Conservation (phyloP, 2,888 invertebrate species). For the Mesorhabditis spiculigera region DNA sequence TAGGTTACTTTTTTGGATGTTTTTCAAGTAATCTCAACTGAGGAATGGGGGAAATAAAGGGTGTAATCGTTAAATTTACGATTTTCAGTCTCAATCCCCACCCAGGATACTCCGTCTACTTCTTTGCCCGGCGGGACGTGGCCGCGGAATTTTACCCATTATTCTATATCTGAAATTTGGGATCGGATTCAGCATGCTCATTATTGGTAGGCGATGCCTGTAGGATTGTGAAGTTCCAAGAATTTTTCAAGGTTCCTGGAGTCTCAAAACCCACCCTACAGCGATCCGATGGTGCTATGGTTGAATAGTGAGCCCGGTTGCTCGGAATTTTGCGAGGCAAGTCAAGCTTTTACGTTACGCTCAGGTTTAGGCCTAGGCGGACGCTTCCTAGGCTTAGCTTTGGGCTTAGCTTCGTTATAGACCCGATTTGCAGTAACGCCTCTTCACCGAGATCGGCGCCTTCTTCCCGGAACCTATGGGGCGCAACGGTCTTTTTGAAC, state of each 20-base stretch:
- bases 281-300: background rate
- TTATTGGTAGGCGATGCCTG: conserved; percentile 6
- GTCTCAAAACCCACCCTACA: background rate
- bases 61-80: background rate
- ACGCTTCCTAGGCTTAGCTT: no score
- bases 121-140: background rate
- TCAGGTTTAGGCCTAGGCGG: no score
- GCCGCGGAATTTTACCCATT: background rate
- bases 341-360: no score
- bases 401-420: no score
- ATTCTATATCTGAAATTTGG: background rate
- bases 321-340: background rate
- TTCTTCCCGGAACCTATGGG: background rate
- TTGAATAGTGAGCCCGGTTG: background rate
- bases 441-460: background rate
- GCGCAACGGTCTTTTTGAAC: background rate
- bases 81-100: conserved; percentile 1
- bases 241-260: background rate
- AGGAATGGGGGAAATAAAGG: no score
- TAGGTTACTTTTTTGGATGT: no score
- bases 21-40: no score
- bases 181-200: background rate
- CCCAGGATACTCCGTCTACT: background rate
- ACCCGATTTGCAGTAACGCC: background rate
- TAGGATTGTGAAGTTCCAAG: no score